phyloP scores from a whole-genome alignment of 2,113 vertebrate species.

The Cygnus buccinator region DNA sequence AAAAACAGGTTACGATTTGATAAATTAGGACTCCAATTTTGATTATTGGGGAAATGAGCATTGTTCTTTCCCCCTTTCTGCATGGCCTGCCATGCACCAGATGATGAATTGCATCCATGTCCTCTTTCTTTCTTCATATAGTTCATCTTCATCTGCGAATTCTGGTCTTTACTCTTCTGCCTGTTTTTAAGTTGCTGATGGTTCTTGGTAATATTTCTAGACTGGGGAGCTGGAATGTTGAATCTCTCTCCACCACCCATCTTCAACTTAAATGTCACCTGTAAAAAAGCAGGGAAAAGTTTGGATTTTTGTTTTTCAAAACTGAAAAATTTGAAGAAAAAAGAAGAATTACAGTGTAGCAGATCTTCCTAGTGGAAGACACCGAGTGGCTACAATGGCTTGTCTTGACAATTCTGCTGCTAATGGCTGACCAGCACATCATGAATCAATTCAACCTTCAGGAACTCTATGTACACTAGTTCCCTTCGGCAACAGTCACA shows the following conservation, averaged over 20 bases:
- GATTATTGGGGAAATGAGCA: conserved; percentile 80
- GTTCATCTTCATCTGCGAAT: conserved; percentile 79
- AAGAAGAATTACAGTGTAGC: fast-evolving
- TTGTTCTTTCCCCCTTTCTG: conserved; percentile 83
- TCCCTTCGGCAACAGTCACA: neutral
- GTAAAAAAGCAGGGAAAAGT: neutral
- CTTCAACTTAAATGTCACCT: conserved; percentile 92
- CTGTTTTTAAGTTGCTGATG: conserved; percentile 86
- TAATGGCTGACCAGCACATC: neutral
- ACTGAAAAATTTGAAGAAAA: neutral
- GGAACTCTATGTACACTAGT: neutral
- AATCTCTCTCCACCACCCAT: conserved; percentile 98
- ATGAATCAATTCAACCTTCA: neutral
- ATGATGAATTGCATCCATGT: conserved; percentile 77
- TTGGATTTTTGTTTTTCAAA: neutral
- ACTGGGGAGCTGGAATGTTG: conserved; percentile 90
- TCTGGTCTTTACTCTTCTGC: conserved; percentile 88
- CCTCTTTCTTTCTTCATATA: conserved; percentile 85
- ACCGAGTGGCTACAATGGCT: neutral
- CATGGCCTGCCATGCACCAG: conserved; percentile 90
- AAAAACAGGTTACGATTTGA: conserved; percentile 84
- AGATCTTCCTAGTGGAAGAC: fast-evolving
- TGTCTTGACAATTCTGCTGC: neutral
- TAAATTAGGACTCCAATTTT: conserved; percentile 86
- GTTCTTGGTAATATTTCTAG: conserved; percentile 85